A percentile compares a stretch with the other conserved stretches of the same genome.
Evolutionary conservation across 2,888 invertebrate species (phyloP).

Genomic region (Tricholauxania praeusta): DNA sequence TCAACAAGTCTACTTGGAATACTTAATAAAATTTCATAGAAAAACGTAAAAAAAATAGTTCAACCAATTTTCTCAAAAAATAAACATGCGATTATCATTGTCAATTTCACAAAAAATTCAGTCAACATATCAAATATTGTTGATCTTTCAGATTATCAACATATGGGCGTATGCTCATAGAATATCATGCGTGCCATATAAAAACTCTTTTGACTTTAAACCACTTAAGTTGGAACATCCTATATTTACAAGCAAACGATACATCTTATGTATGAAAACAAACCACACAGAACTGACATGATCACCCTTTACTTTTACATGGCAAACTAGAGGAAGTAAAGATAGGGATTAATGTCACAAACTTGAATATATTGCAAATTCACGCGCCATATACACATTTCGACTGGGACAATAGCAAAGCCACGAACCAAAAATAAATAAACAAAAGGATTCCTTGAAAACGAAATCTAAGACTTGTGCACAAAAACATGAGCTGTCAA

Average conservation of each 20-base stretch:
- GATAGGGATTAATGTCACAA: conserved; percentile 40
- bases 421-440: conserved; percentile 28
- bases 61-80: no score
- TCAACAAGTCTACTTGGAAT: no score
- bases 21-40: no score
- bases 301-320: background rate
- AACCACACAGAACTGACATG: conserved; percentile 4
- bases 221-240: conserved; percentile 40
- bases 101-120: no score
- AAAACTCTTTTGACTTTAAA: conserved; percentile 44
- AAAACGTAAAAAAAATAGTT: no score
- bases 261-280: conserved; percentile 2
- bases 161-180: conserved; percentile 31
- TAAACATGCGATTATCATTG: no score
- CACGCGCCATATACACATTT: conserved; percentile 39
- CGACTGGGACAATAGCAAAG: background rate
- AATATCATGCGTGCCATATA: conserved; percentile 40
- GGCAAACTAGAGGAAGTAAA: conserved; percentile 7
- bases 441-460: conserved; percentile 10
- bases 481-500: conserved; percentile 31
- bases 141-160: conserved; percentile 27
- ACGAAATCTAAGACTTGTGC: conserved; percentile 17
- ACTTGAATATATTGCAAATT: conserved; percentile 46
- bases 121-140: background rate
- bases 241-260: conserved; percentile 18